Evolutionary conservation across 2,888 invertebrate genomes (phyloP).

Genomic region (Metacarcinus magister): DNA sequence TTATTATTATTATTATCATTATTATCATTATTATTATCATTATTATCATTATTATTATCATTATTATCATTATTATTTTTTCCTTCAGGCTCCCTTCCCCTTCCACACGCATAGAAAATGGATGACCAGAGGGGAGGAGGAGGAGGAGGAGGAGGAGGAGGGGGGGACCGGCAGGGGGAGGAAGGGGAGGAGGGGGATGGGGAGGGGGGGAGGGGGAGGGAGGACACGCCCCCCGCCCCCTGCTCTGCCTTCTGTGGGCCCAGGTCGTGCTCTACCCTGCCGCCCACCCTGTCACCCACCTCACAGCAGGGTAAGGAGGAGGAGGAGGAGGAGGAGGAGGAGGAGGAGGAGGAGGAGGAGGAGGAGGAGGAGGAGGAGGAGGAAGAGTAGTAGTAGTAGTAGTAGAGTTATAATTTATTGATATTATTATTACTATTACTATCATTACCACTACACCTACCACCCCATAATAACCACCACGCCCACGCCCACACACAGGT

Average conservation of each 20-base stretch:
- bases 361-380: no score
- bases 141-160: neutral
- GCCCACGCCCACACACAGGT: neutral
- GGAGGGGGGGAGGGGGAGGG: slow-evolving; percentile 60
- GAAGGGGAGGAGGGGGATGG: slow-evolving; percentile 57
- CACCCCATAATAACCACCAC: neutral
- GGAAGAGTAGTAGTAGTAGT: no score
- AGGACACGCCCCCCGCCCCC: slow-evolving; percentile 82
- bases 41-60: neutral
- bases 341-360: neutral
- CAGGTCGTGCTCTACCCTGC: slow-evolving; percentile 70
- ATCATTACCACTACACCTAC: neutral
- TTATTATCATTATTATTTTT: neutral
- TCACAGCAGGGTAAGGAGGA: slow-evolving; percentile 40
- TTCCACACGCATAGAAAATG: neutral
- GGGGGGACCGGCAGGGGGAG: slow-evolving; percentile 26
- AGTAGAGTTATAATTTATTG: neutral
- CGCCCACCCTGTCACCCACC: slow-evolving; percentile 58
- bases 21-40: neutral
- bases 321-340: neutral
- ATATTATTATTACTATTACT: neutral
- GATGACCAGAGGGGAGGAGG: neutral
- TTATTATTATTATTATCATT: neutral
- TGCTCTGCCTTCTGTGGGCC: slow-evolving; percentile 81
- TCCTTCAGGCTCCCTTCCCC: neutral